Base-by-base conservation (phyloP, 2,113 vertebrate species). In the Garra rufa region DNA sequence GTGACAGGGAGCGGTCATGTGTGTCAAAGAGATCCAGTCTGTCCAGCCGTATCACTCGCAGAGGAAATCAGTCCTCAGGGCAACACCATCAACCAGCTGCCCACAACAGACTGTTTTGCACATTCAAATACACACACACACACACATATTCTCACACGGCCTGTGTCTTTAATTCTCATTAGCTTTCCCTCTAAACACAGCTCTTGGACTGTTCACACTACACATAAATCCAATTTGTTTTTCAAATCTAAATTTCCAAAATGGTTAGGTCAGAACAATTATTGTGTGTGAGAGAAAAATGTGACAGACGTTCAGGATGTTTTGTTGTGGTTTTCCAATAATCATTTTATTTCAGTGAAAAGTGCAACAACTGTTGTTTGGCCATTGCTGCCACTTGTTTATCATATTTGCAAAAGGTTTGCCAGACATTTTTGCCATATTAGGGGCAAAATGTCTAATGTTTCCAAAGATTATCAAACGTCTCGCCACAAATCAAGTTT, bases 51-150 rank as follows among this genome's bases (percentile, higher is more conserved):
- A 48, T 75, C 71, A 28, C 71, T 75, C 43, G 24, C n/a, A 74
- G 44, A 50, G 71, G 44, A 75, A 50, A 48, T 75, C 71, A 17
- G 43, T 74, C 71, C 41, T 28, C 71, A 28, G n/a, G 43, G 24
- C 44, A 74, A 76, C 44, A 69, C 50, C 46, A 63, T 55, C 44
- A 84, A 57, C 21, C 65, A 57, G 78, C 43, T 74, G 43, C 19
- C 41, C 41, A 73, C 70, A 73, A 24, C 5, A 26, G 21, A 13
- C 24, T 44, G 43, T 50, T 17, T 5, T 50, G 48, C 48, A 17
- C 50, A 52, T 52, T 52, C 50, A 52, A 52, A 52, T 19, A 59
- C n/a, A 59, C 5, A 5, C 59, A 63, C 24, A 59, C n/a, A 59
- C 5, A 5, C 59, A 63, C 24, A 63, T 1, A 63, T 28, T 26